Base-by-base conservation (phyloP, 2,797 vertebrate species). In the Chaunax sp. region DNA sequence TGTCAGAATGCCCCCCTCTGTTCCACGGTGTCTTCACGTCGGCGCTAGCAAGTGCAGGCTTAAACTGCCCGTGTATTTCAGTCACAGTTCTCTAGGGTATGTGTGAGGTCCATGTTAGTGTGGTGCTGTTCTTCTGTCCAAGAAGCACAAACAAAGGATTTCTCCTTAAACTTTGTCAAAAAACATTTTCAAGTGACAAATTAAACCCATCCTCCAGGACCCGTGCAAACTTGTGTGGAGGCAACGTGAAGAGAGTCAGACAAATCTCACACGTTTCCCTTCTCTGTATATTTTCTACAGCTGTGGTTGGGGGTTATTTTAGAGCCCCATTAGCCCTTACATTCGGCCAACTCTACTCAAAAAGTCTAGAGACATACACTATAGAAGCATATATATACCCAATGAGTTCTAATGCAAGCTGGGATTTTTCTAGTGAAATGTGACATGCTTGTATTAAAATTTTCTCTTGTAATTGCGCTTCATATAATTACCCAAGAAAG, bases 1-100 rank as follows among this genome's bases (percentile, higher is more conserved):
- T 90, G 91, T 93, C 91, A 92, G 89, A 93, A 92, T 91, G 87
- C 82, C 88, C 83, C 83, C 85, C 81, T 80, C 82, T 72, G 69
- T 78, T 89, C 70, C 77, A 74, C 58, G 63, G 72, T 37, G 72
- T 77, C 80, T 80, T 78, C 81, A 74, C 44, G 80, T 65, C 15
- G 20, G 62, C 18, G 8, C 83, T 89, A 79, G 83, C 89, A 91
- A 90, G 88, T 83, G 81, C 72, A 84, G 76, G 81, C 89, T 83
- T 89, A 85, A 89, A 74, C 77, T 77, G 38, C 54, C 66, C 76
- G 71, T 22, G 72, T 77, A 83, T 80, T 78, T 79, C 7, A 30
- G 81, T 78, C 46, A 46, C 43, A 56, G 58, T 73, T 63, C 64
- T 69, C 37, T 8, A 18, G 47, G 67, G 81, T 28, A 63, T 72